Evolutionary conservation across 2,888 invertebrate genomes (phyloP).

Genomic region (Cyclophora albipunctata): DNA sequence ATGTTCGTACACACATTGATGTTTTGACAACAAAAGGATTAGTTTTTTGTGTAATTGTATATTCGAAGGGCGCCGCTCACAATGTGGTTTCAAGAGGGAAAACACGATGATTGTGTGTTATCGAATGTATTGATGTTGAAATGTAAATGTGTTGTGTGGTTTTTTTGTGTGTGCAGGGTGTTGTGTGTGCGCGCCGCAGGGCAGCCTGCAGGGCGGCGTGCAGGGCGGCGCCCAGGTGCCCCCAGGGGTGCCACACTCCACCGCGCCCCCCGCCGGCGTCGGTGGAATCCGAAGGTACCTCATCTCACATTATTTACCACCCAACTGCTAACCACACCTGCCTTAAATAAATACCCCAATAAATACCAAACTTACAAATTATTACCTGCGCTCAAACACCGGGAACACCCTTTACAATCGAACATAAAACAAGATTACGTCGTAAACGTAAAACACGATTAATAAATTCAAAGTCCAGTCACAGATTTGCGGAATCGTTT

Average conservation of each 20-base stretch:
- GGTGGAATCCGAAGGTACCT: constrained; percentile 76
- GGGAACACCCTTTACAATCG: too few species aligned
- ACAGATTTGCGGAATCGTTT: constrained; percentile 13
- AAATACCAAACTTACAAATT: too few species aligned
- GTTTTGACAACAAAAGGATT: too few species aligned
- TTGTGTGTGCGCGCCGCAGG: constrained; percentile 76
- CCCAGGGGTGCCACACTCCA: constrained; percentile 66
- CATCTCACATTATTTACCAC: constrained; percentile 5
- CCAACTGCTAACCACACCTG: background rate
- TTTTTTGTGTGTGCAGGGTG: constrained; percentile 45
- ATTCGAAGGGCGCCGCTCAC: too few species aligned
- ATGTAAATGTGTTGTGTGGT: too few species aligned
- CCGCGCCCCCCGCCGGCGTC: constrained; percentile 71
- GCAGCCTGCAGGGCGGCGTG: constrained; percentile 73
- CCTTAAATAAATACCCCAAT: too few species aligned
- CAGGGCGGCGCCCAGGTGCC: constrained; percentile 71
- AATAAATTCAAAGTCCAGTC: constrained; percentile 3
- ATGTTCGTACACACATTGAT: too few species aligned
- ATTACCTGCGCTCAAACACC: too few species aligned
- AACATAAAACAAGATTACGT: background rate
- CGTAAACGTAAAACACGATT: constrained; percentile 9
- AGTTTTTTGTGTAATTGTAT: too few species aligned
- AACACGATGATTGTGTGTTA: background rate
- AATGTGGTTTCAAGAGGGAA: too few species aligned
- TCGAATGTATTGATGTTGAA: background rate